These are phyloP conservation scores for Mus pahari DNA, from an alignment of 2,113 vertebrate species.

Conservation along the genomic window DNA sequence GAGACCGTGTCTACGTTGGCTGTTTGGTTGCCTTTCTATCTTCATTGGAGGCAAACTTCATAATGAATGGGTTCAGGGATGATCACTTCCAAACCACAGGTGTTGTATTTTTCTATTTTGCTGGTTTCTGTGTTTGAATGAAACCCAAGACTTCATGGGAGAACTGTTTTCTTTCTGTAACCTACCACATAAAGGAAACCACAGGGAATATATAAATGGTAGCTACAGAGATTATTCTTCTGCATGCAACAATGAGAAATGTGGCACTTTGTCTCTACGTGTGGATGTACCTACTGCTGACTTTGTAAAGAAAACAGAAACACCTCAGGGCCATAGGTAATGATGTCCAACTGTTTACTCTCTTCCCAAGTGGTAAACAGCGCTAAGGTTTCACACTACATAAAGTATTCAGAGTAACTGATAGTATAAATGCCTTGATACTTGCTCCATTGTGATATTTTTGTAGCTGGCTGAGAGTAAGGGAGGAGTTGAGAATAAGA, in stretches of 20 bases:
- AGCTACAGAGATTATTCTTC: constrained; percentile 53
- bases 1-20: constrained; percentile 53
- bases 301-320: constrained; percentile 63
- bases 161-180: constrained; percentile 62
- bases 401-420: constrained; percentile 5
- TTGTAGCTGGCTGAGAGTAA: not conserved
- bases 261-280: constrained; percentile 63
- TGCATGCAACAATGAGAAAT: constrained; percentile 71
- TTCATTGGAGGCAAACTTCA: constrained; percentile 36
- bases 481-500: not conserved
- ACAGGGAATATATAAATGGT: constrained; percentile 73
- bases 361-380: constrained; percentile 55
- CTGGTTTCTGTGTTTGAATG: constrained; percentile 68
- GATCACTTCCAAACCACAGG: constrained; percentile 51
- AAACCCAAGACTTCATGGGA: constrained; percentile 73
- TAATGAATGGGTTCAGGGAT: constrained; percentile 50
- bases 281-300: constrained; percentile 70
- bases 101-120: constrained; percentile 64
- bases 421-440: constrained; percentile 64
- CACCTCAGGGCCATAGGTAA: constrained; percentile 46
- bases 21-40: not conserved
- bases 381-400: constrained; percentile 44
- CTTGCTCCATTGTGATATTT: constrained; percentile 40
- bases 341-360: constrained; percentile 54
- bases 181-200: constrained; percentile 70